phyloP scores from a whole-genome alignment of 2,888 invertebrate species.

The Hesperia comma region DNA sequence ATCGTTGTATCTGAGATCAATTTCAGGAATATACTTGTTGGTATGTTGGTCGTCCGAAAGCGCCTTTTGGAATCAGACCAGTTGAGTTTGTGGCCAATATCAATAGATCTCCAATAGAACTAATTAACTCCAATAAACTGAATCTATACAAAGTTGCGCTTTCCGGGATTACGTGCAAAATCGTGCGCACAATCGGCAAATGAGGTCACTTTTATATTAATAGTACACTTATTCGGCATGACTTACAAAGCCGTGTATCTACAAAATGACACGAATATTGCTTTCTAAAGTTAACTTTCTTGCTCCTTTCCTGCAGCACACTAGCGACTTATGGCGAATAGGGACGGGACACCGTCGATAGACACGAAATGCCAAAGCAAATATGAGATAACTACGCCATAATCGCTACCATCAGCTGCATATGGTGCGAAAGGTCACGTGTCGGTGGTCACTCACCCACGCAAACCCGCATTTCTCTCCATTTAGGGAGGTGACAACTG shows the following conservation, averaged over 20 bases:
- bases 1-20: too few species aligned
- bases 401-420: slow-evolving; percentile 36
- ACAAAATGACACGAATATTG: slow-evolving; percentile 33
- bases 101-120: too few species aligned
- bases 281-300: slow-evolving; percentile 33
- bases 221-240: neutral
- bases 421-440: slow-evolving; percentile 51
- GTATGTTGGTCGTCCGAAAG: too few species aligned
- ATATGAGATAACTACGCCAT: slow-evolving; percentile 38
- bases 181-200: neutral
- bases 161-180: too few species aligned
- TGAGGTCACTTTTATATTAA: neutral
- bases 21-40: too few species aligned
- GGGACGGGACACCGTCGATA: slow-evolving; percentile 30
- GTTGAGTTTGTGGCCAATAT: too few species aligned
- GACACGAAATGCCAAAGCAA: slow-evolving; percentile 37
- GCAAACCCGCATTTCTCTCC: slow-evolving; percentile 68
- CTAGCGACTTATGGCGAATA: slow-evolving; percentile 32
- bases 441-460: slow-evolving; percentile 50
- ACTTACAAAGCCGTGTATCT: neutral
- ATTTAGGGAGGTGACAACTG: slow-evolving; percentile 60
- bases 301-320: slow-evolving; percentile 26
- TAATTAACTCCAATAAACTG: too few species aligned
- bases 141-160: too few species aligned
- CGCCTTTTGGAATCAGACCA: too few species aligned